Conservation (phyloP, 2,113 vertebrate genomes). For the Ailurus styani region DNA sequence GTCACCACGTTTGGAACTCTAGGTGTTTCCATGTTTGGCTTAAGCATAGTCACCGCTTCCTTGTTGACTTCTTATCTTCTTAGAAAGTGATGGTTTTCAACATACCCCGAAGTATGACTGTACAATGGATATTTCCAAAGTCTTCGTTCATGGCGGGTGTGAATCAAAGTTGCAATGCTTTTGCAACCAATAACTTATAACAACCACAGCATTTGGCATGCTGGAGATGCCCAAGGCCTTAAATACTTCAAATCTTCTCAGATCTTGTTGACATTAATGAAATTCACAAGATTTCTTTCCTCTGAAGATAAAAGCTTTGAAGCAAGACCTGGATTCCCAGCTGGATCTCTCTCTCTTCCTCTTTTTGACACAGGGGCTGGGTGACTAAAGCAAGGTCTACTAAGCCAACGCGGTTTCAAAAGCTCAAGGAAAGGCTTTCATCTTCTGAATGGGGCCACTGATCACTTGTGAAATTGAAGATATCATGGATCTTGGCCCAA, state of each 20-base stretch:
- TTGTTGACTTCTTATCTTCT: background rate
- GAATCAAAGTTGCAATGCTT: conserved; percentile 21
- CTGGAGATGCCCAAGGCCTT: conserved; percentile 28
- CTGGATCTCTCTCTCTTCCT: conserved; percentile 1
- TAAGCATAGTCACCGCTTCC: background rate
- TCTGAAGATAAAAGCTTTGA: conserved; percentile 70
- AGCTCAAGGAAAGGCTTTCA: background rate
- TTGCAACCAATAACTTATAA: conserved; percentile 19
- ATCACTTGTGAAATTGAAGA: background rate
- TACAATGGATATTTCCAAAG: background rate
- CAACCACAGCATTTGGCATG: background rate
- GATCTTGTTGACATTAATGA: conserved; percentile 57
- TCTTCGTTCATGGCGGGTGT: conserved; percentile 20
- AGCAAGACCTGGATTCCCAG: background rate
- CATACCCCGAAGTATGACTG: background rate
- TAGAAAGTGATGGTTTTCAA: background rate
- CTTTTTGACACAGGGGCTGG: background rate
- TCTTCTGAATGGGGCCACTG: background rate
- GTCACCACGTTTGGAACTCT: background rate
- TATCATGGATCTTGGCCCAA: background rate
- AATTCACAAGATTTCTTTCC: conserved; percentile 62
- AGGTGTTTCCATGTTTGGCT: background rate
- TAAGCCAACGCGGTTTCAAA: background rate
- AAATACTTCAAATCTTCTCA: conserved; percentile 58
- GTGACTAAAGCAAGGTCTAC: background rate